Evolutionary conservation across 2,888 invertebrate species (phyloP).

Genomic region (Mantis religiosa): DNA sequence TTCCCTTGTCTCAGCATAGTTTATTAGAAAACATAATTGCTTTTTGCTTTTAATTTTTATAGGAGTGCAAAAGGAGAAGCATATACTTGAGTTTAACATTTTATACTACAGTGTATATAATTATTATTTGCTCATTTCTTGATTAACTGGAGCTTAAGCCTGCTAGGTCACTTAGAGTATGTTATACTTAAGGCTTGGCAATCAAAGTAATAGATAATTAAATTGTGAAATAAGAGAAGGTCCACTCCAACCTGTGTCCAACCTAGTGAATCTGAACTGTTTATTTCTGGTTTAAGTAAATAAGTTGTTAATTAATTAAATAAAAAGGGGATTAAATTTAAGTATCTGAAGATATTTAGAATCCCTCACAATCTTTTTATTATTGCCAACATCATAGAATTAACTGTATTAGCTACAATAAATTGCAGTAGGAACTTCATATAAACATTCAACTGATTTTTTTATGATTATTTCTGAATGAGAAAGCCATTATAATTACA

Average conservation of each 20-base stretch:
- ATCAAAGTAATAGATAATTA: not conserved
- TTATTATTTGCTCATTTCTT: not conserved
- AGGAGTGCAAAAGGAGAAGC: not conserved
- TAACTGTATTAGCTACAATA: not conserved
- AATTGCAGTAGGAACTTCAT: not conserved
- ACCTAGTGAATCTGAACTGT: not conserved
- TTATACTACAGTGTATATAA: not conserved
- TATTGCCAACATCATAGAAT: not conserved
- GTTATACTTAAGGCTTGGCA: not conserved
- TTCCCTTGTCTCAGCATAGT: not conserved
- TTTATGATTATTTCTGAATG: too few species aligned
- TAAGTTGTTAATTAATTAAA: not conserved
- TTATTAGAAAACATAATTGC: not conserved
- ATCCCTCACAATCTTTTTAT: not conserved
- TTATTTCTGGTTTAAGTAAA: not conserved
- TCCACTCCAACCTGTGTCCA: not conserved
- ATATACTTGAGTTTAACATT: not conserved
- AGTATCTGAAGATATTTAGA: not conserved
- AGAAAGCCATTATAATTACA: too few species aligned
- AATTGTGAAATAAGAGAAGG: not conserved
- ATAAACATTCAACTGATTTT: too few species aligned
- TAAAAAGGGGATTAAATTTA: too few species aligned
- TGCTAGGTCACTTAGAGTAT: not conserved
- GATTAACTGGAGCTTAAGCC: not conserved
- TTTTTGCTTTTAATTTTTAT: not conserved